Percentiles rank a stretch among this genome's conserved stretches.
phyloP scores from a whole-genome alignment of 2,113 vertebrate species.

The Scortum barcoo region DNA sequence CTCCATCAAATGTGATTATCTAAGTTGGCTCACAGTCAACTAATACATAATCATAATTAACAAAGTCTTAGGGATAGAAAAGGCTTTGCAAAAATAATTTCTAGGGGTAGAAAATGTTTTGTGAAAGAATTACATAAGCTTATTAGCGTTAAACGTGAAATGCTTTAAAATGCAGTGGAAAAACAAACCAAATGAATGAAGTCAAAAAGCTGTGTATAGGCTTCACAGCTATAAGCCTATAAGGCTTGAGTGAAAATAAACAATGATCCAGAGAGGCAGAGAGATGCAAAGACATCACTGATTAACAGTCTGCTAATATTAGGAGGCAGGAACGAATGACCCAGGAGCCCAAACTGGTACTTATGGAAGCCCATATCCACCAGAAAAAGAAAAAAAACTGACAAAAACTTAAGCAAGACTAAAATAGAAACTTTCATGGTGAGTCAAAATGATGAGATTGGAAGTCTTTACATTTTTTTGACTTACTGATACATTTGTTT shows the following conservation, averaged over 20 bases:
- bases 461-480: background rate
- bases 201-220: background rate
- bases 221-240: background rate
- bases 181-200: background rate
- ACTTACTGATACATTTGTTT: background rate
- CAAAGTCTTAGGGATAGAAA: background rate
- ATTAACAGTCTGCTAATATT: background rate
- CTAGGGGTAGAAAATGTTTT: background rate
- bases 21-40: constrained; percentile 19
- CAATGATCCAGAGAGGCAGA: background rate
- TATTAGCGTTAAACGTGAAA: background rate
- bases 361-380: background rate
- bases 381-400: background rate
- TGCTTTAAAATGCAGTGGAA: background rate
- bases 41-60: constrained; percentile 1
- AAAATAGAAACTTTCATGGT: background rate
- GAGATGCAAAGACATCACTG: background rate
- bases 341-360: background rate
- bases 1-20: constrained; percentile 1
- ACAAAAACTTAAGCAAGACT: too few relatives aligned
- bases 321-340: background rate
- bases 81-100: background rate
- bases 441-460: background rate
- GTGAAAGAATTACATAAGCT: background rate
- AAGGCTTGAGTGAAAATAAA: background rate